Base-by-base conservation (phyloP, 2,797 vertebrate species). In the Orientallactaga sibirica region DNA sequence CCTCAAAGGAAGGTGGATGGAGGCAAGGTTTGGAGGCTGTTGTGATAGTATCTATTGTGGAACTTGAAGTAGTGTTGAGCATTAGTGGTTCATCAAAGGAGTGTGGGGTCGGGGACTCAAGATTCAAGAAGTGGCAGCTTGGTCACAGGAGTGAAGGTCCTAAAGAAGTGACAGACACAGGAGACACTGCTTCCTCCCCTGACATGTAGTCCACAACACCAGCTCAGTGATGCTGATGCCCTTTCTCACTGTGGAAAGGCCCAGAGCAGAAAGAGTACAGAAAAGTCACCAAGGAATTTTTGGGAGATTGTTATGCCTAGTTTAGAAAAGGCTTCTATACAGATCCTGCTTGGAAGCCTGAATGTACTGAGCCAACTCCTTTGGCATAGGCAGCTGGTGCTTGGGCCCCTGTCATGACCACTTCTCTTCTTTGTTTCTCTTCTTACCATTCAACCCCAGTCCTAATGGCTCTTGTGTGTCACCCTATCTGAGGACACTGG, bases 331-430 rank as follows among this genome's bases (percentile, higher is more conserved):
- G 55, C 48, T 3, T 77, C 48, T 6, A 0, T 2, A 1, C 3
- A 0, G 6, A 68, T 20, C 9, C 24, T 43, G 22, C 14, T 27
- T 27, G 29, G 27, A 67, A 33, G 4, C 20, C 58, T 2, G 27
- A 33, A 55, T 4, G 16, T 20, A 4, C 0, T 0, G 37, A 80
- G 41, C 62, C 33, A 19, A 5, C 52, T 19, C 16, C 48, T 5
- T 14, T 4, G 3, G 4, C 1, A 0, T 1, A 16, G 29, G 10
- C 22, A 7, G 43, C 33, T 3, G 33, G 14, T 0, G 0, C 70
- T 78, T 16, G 0, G 37, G 29, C 3, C 22, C 43, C 24, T 19
- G 6, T 11, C 7, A 7, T 11, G 8, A 37, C 73, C 19, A 19
- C 58, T 20, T 0, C 29, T 77, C 7, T 92, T 74, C 48, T 19